These are phyloP conservation scores for Drosophila peninsularis DNA, from an alignment of 2,888 invertebrate species.

Conservation along the genomic window DNA sequence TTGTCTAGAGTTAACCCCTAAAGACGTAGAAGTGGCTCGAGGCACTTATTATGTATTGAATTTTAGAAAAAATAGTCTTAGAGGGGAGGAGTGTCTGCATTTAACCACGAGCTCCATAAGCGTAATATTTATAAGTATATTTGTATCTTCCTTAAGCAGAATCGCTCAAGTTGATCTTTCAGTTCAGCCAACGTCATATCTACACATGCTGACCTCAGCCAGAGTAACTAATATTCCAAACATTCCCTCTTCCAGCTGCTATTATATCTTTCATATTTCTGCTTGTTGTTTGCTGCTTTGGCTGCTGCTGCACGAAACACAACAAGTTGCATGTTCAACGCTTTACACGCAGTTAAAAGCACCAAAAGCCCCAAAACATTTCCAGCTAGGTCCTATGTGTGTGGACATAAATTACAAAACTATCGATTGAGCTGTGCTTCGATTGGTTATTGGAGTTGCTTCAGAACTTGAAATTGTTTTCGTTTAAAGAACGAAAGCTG, in stretches of 20 bases:
- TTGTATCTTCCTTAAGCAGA: not conserved
- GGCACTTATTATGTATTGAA: too few relatives aligned
- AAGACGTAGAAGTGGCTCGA: too few relatives aligned
- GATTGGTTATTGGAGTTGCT: not conserved
- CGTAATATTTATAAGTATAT: too few relatives aligned
- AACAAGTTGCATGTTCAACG: constrained; percentile 50
- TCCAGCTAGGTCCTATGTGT: constrained; percentile 23
- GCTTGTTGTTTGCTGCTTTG: not conserved
- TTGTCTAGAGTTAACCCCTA: too few relatives aligned
- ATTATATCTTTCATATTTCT: not conserved
- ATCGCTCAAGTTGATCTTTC: not conserved
- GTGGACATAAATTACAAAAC: constrained; percentile 63
- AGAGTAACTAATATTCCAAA: not conserved
- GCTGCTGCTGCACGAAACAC: constrained; percentile 1
- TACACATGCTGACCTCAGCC: not conserved
- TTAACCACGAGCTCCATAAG: too few relatives aligned
- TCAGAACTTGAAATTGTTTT: not conserved
- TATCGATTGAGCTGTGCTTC: constrained; percentile 52
- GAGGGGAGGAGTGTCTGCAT: too few relatives aligned
- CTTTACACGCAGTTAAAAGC: constrained; percentile 3
- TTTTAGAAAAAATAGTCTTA: too few relatives aligned
- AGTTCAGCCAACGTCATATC: not conserved
- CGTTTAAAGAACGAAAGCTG: constrained; percentile 1
- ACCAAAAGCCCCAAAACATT: not conserved
- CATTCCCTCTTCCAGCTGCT: not conserved